A percentile compares a stretch with the other conserved stretches of the same genome.
These are phyloP conservation scores for Telmatochromis brachygnathus DNA, from an alignment of 2,113 vertebrate species.

Conservation along the genomic window DNA sequence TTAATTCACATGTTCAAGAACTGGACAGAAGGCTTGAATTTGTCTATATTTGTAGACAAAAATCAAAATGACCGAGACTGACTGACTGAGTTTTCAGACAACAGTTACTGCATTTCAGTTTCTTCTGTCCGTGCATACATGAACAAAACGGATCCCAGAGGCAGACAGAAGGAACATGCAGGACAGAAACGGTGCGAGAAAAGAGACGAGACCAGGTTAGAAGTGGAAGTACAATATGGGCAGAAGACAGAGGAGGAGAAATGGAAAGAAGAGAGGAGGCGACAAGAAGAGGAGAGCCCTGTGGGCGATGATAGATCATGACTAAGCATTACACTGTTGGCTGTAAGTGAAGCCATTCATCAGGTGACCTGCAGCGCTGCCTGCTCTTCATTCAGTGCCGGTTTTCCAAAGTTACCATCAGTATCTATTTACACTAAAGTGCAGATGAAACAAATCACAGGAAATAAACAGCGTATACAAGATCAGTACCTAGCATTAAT, in stretches of 20 bases:
- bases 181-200: background rate
- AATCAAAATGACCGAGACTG: background rate
- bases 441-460: background rate
- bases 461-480: background rate
- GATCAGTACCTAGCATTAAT: background rate
- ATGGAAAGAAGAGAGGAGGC: background rate
- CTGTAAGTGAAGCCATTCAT: conserved; percentile 39
- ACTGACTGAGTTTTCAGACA: background rate
- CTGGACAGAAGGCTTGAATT: background rate
- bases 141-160: background rate
- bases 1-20: background rate
- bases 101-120: background rate
- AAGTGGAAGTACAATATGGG: background rate
- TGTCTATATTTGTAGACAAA: background rate
- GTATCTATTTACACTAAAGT: background rate
- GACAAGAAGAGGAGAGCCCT: background rate
- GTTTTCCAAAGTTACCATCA: background rate
- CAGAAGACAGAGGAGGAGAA: background rate
- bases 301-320: conserved; percentile 21
- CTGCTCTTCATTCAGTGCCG: background rate
- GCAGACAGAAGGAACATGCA: background rate
- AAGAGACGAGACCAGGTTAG: background rate
- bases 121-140: background rate
- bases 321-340: conserved; percentile 35
- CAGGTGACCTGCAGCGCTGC: conserved; percentile 15